Evolutionary conservation across 92 coral and sea anemone genomes (phyloP), one percentile per base, ranked within the genome.

Genomic region (Paramuricea clavata): DNA sequence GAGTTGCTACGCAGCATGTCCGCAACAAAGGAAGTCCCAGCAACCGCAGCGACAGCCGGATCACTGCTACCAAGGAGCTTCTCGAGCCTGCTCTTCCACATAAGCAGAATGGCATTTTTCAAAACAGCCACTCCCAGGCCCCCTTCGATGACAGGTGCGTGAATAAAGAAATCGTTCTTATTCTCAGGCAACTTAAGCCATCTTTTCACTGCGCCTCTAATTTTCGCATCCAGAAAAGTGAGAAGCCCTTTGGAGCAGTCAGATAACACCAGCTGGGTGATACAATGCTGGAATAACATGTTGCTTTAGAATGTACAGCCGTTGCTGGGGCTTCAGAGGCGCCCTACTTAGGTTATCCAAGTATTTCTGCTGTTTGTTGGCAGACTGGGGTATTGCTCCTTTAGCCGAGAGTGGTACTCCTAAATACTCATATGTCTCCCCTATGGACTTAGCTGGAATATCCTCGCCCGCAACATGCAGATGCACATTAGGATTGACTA

Each of bases 11-110:
- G 16, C 26, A 52, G 47, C 83, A 30, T 31, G 23, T 16, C 27
- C 83, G 61, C 83, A 42, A 33, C 39, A 57, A 54, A 23, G 71
- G 77, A 69, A 83, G 83, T 4, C 62, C 62, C 25, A 54, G 26
- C 35, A 32, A 35, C 69, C 22, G 74, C 85, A 21, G 33, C 50
- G n/a, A 80, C 72, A 1, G 26, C 50, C 10, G 39, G 62, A 39
- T 82, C 87, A 8, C 2, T 16, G 43, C 83, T 2, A 3, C 44
- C 57, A 1, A 36, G 6, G 8, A 82, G 31, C 2, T 69, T 69
- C n/a, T 67, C 62, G 0, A 69, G 30, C 44, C 87, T 35, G 3
- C 25, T 6, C 32, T 59, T 69, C 1, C 34, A n/a, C 77, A 67
- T 39, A 2, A 61, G 52, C 26, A 73, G 88, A 27, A 72, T 74